Conservation (phyloP, 2,113 vertebrate species). For the Oncorhynchus clarkii region DNA sequence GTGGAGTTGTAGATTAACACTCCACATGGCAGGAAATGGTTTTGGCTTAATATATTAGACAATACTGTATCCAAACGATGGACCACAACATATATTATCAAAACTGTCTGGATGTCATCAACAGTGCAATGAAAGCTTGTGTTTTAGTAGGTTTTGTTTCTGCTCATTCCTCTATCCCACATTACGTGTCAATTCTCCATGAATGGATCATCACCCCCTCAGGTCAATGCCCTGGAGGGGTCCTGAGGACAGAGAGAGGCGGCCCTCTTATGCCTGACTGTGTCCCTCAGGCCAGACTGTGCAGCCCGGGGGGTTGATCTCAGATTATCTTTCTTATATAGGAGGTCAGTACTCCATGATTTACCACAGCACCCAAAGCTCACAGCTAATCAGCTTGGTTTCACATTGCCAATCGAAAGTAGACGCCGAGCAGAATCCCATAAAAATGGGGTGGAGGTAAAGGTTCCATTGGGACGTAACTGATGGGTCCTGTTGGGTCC, state of each 20-base stretch:
- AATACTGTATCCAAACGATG: no score
- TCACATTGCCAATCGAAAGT: constrained; percentile 21
- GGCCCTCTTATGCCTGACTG: constrained; percentile 4
- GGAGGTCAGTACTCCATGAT: constrained; percentile 12
- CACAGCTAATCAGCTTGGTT: constrained; percentile 19
- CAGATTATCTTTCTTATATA: neutral
- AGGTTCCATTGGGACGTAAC: constrained; percentile 6
- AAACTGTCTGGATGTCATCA: neutral
- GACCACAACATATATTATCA: neutral
- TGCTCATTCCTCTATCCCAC: neutral
- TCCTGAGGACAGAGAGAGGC: constrained; percentile 30
- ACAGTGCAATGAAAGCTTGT: neutral
- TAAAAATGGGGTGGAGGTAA: constrained; percentile 20
- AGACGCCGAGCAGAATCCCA: constrained; percentile 14
- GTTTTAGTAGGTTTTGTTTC: neutral
- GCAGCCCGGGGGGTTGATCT: neutral
- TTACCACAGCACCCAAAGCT: neutral
- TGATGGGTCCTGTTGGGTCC: constrained; percentile 9
- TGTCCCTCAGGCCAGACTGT: constrained; percentile 4
- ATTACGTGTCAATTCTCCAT: neutral
- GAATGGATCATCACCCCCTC: constrained; percentile 18
- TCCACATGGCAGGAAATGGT: no score
- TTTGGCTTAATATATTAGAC: no score
- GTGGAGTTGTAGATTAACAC: neutral
- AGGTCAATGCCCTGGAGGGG: constrained; percentile 1